Conservation (phyloP, 2,113 vertebrate genomes). For the Rhipidura dahli region DNA sequence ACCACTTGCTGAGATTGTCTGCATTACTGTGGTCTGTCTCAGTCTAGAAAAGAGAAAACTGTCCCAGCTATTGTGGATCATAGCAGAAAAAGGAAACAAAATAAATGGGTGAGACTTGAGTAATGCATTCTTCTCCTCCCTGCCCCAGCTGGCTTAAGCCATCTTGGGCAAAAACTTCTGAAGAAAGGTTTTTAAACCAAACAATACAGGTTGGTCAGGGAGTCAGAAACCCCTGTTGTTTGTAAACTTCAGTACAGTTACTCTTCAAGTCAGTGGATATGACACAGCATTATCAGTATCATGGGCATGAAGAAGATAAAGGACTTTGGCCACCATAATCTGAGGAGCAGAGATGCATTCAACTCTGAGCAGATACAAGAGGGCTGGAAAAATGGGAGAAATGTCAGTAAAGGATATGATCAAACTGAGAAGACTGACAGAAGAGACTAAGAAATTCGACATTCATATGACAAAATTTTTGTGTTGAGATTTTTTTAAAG, state of each 20-base stretch:
- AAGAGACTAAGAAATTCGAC: not conserved
- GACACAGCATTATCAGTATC: not conserved
- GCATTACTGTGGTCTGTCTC: constrained; percentile 63
- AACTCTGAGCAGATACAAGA: constrained; percentile 32
- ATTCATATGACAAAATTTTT: not conserved
- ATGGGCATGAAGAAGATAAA: constrained; percentile 53
- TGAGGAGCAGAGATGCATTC: constrained; percentile 49
- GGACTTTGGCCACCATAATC: constrained; percentile 45
- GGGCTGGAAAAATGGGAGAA: constrained; percentile 31
- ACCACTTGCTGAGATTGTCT: constrained; percentile 59
- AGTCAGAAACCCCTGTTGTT: constrained; percentile 51
- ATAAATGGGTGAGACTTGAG: constrained; percentile 35
- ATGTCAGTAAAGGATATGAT: not conserved
- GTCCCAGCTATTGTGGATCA: constrained; percentile 32
- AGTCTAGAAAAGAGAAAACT: constrained; percentile 57
- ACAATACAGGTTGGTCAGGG: not conserved
- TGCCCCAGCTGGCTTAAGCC: constrained; percentile 9
- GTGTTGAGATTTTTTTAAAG: not conserved
- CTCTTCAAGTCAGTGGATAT: not conserved
- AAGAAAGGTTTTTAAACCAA: constrained; percentile 25
- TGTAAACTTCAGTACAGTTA: constrained; percentile 38
- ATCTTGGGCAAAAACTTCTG: constrained; percentile 6
- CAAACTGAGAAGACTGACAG: not conserved
- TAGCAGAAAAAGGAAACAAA: constrained; percentile 56
- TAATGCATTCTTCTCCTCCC: constrained; percentile 25